Conservation (phyloP, 2,888 invertebrate genomes). For the Apamea anceps region DNA sequence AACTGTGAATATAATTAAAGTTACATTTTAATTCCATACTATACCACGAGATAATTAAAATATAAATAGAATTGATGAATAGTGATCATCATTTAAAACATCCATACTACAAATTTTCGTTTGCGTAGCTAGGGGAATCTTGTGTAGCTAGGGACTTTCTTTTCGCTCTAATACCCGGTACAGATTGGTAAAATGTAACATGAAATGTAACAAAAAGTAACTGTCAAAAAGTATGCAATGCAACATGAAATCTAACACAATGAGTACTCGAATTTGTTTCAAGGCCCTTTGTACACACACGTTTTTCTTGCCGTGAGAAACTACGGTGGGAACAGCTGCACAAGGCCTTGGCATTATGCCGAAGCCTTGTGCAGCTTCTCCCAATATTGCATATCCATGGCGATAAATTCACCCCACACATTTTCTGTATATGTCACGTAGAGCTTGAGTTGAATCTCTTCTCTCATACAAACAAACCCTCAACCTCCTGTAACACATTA, state of each 20-base stretch:
- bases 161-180: not conserved
- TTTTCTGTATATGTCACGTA: not conserved
- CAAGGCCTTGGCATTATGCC: no score
- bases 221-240: no score
- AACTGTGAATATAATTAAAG: slow-evolving; percentile 72
- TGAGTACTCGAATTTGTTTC: no score
- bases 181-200: no score
- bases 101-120: not conserved
- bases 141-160: not conserved
- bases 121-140: not conserved
- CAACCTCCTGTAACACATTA: slow-evolving; percentile 55
- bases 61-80: not conserved
- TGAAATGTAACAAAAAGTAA: no score
- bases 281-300: not conserved
- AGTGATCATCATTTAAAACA: not conserved
- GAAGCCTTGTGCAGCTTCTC: not conserved
- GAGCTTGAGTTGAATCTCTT: not conserved
- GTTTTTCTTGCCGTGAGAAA: no score
- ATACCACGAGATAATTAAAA: not conserved
- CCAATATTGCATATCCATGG: not conserved
- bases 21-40: not conserved
- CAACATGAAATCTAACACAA: no score
- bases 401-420: not conserved
- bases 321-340: no score
- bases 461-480: not conserved